Evolutionary conservation across 1,140 invertebrate species (phyloP), one percentile per base, ranked within the genome.

Genomic region (Whitmania pigra): DNA sequence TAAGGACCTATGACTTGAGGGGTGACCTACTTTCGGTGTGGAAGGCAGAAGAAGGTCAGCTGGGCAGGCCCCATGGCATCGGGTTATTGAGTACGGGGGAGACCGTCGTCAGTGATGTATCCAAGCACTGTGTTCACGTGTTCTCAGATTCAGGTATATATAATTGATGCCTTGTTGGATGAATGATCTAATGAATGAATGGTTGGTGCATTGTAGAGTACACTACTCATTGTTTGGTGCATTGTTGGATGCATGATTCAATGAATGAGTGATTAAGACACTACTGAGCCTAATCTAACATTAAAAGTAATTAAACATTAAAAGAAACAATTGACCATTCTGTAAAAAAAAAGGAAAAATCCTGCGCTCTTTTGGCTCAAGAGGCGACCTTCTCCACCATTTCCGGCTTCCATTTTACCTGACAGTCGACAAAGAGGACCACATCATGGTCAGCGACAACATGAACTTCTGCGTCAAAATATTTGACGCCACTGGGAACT

Each of bases 401-500:
- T 49, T 72, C n/a, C 63, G 57, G 20, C 71, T 72, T 36, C 71
- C 71, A 15, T 72, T 72, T 63, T 72, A 60, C 71, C 13, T 55
- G 29, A 53, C 71, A 7, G 53, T 68, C 7, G 66, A 72, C 57
- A 15, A n/a, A 2, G 25, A 27, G 17, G 71, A 72, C 25, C 25
- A 36, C 36, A 68, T 72, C 5, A 18, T 72, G 22, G 71, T 72
- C 36, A 69, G 57, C 13, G 71, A 72, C 43, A 72, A 72, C 22
- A 66, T 72, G 71, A 72, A 72, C 31, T 72, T 69, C 22, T 72
- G 57, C 57, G 71, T 72, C 22, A 72, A 72, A 63, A 67, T 69
- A n/a, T 72, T 72, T 7, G 63, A 66, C 36, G 4, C 18, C 15
- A 27, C 6, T 6, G 71, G 71, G 27, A 66, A 49, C 53, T 67